Evolutionary conservation across 1,140 invertebrate species (phyloP), one percentile per base, ranked within the genome.

Genomic region (Halesus radiatus): DNA sequence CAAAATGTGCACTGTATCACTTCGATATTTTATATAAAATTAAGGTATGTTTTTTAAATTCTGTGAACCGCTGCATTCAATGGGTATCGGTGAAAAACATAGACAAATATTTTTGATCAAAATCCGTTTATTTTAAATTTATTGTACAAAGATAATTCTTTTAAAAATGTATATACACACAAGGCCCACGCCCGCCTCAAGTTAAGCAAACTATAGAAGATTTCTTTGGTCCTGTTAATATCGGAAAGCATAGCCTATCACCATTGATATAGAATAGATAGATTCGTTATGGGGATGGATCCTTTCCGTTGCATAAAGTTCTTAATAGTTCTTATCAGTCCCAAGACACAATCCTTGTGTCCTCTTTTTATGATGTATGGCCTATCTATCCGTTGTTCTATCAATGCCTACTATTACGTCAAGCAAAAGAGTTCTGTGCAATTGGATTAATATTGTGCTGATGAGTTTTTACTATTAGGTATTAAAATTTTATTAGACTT

Each of bases 101-200:
- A 56, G n/a, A 18, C 18, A 56, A 20, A 45, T 56, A n/a, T 22
- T 18, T 18, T 56, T 56, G 54, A 56, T 74, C 26, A 74, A 74
- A 74, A 74, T 74, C n/a, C 15, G 56, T 74, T 74, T 74, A 74
- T 74, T 74, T 56, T 53, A 56, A 70, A 70, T n/a, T 70, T 70
- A 70, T 70, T 70, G 66, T 70, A 70, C 66, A 70, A 70, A 70
- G 66, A 50, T 70, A 50, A 50, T 45, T 50, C 37, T 50, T 29
- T 66, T 66, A 22, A 22, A 66, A 66, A 66, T 45, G 20, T 18
- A 70, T 70, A 1, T 70, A 70, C 45, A 50, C 52, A 70, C 66
- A 70, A 45, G 66, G 66, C 18, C 37, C 66, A 70, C 66, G 18
- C 18, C 23, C n/a, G 26, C 18, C 66, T 70, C 66, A 70, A 52